Conservation (phyloP, 1,140 invertebrate species). For the Lamellibrachia luymesi region DNA sequence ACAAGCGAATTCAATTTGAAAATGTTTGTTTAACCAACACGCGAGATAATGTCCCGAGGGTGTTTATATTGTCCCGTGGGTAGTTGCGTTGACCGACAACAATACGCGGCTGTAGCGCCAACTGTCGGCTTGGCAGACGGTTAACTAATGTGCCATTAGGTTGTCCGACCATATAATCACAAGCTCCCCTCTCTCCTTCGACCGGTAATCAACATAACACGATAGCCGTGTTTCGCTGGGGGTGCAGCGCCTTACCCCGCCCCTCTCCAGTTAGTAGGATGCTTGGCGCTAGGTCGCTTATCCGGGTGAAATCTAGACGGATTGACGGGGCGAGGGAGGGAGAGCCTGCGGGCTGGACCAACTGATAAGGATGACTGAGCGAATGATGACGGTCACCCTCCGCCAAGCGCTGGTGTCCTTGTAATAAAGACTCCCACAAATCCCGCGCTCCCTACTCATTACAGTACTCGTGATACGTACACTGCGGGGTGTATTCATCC, state of each 20-base stretch:
- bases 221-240: not conserved
- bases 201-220: not conserved
- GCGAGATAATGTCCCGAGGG: not conserved
- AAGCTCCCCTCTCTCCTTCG: not conserved
- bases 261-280: not conserved
- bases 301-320: not conserved
- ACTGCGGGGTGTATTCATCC: not conserved
- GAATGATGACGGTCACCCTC: not conserved
- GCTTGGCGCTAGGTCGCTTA: not conserved
- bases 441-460: not conserved
- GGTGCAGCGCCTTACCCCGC: not conserved
- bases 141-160: not conserved
- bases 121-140: not conserved
- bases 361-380: not conserved
- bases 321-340: not conserved
- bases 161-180: not conserved
- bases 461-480: not conserved
- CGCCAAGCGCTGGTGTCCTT: not conserved
- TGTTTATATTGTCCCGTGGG: not conserved
- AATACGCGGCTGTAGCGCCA: not conserved
- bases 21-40: not conserved
- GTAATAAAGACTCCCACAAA: not conserved
- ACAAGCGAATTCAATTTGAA: not conserved
- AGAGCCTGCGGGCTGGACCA: not conserved
- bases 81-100: not conserved